These are phyloP conservation scores for Drosophila rubida DNA, from an alignment of 2,888 invertebrate species.

Conservation along the genomic window DNA sequence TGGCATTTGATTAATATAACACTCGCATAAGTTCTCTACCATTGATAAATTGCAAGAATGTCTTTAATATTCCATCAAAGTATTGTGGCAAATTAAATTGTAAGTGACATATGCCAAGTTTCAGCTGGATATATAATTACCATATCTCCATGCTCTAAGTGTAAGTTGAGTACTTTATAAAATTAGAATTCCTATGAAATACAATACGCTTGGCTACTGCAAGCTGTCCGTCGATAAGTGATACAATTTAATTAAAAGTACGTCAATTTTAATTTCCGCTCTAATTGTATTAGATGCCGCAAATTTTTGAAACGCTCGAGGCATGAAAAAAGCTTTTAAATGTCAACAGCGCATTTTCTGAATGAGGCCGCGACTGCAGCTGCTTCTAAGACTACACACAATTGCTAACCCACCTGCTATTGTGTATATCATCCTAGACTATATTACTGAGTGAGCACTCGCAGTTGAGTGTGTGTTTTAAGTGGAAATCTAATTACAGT, in stretches of 20 bases:
- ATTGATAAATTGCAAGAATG: no score
- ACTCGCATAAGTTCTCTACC: conserved; percentile 16
- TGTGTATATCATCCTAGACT: background rate
- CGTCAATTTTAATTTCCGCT: conserved; percentile 2
- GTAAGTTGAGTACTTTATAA: background rate
- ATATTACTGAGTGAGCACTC: background rate
- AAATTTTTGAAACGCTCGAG: background rate
- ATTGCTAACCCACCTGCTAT: background rate
- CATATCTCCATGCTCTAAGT: background rate
- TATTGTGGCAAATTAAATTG: no score
- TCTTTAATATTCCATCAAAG: no score
- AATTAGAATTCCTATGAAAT: background rate
- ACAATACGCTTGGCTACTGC: background rate
- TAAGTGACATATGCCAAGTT: no score
- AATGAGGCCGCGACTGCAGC: background rate
- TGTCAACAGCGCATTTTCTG: background rate
- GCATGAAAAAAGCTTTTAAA: background rate
- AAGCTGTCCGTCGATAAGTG: background rate
- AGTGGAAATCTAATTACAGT: conserved; percentile 15
- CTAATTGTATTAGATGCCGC: conserved; percentile 3
- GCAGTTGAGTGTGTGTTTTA: background rate
- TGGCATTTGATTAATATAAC: conserved; percentile 21
- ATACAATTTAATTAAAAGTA: background rate
- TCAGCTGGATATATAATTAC: no score
- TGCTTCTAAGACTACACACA: background rate